Evolutionary conservation across 1,140 invertebrate species (phyloP).

Genomic region (Bombus superbus): DNA sequence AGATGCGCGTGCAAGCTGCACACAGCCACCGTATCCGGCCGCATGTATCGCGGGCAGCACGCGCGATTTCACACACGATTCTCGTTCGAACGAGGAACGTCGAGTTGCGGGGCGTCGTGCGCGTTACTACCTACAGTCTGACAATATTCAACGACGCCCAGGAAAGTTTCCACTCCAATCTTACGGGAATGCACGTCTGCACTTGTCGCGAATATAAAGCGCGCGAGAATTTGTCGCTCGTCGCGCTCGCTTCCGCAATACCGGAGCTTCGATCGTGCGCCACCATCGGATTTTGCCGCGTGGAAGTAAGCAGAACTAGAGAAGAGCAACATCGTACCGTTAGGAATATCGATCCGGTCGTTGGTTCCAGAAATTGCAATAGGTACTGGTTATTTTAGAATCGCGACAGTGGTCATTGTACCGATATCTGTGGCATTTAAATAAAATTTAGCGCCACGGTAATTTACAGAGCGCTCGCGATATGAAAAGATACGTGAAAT

Average conservation of each 20-base stretch:
- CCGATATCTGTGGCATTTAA: no score
- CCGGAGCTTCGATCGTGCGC: not conserved
- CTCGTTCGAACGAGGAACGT: not conserved
- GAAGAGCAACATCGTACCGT: not conserved
- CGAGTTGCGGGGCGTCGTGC: not conserved
- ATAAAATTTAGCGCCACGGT: not conserved
- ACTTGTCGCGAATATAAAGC: constrained; percentile 43
- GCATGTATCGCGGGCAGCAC: constrained; percentile 17
- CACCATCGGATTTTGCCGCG: not conserved
- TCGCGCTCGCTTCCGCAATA: constrained; percentile 11
- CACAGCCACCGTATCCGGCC: constrained; percentile 11
- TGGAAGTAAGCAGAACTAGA: no score
- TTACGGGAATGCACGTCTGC: constrained; percentile 32
- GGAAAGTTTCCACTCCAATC: constrained; percentile 53
- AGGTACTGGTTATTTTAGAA: not conserved
- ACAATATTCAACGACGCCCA: constrained; percentile 27
- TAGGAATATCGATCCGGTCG: not conserved
- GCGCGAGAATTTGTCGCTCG: constrained; percentile 27
- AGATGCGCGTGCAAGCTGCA: constrained; percentile 30
- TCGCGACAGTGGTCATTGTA: no score
- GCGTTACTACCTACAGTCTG: not conserved
- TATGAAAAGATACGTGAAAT: not conserved
- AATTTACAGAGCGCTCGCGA: not conserved
- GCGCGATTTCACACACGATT: constrained; percentile 36
- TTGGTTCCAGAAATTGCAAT: not conserved